Conservation (phyloP, 64 coral and sea anemone species). For the Orbicella faveolata region DNA sequence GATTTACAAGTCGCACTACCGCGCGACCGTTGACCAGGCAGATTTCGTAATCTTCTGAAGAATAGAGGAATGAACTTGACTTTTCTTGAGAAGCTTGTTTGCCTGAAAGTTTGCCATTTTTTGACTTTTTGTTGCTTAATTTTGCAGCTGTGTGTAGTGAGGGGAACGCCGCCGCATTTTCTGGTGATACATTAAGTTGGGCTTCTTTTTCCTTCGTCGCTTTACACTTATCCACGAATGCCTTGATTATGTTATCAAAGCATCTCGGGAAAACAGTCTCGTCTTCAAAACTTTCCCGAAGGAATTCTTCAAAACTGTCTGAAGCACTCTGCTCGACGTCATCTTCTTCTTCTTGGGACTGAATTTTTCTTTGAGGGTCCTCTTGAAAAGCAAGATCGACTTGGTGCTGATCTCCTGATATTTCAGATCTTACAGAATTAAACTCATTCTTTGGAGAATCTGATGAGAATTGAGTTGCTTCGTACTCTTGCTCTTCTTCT, state of each 20-base stretch:
- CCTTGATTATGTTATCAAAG: slow-evolving; percentile 71
- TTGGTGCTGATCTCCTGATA: not conserved
- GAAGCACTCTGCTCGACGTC: not conserved
- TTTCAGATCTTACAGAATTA: too few species aligned
- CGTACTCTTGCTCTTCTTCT: not conserved
- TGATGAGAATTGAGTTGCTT: too few species aligned
- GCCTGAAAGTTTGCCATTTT: not conserved
- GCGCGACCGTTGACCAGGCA: slow-evolving; percentile 41
- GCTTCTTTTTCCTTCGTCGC: slow-evolving; percentile 34
- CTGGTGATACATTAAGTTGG: not conserved
- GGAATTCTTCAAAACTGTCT: not conserved
- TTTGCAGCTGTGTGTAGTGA: slow-evolving; percentile 8
- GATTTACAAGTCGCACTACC: slow-evolving; percentile 26
- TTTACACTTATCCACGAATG: slow-evolving; percentile 47
- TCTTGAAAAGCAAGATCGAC: not conserved
- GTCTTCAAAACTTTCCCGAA: slow-evolving; percentile 33
- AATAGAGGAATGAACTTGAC: not conserved
- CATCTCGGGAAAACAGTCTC: slow-evolving; percentile 50
- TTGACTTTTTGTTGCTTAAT: not conserved
- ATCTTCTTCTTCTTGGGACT: not conserved
- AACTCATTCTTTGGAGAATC: too few species aligned
- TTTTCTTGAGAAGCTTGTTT: not conserved
- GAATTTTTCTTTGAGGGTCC: not conserved
- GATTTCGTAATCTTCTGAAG: not conserved
- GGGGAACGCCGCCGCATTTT: slow-evolving; percentile 38